Conservation (phyloP, 2,113 vertebrate genomes). For the Peromyscus maniculatus region DNA sequence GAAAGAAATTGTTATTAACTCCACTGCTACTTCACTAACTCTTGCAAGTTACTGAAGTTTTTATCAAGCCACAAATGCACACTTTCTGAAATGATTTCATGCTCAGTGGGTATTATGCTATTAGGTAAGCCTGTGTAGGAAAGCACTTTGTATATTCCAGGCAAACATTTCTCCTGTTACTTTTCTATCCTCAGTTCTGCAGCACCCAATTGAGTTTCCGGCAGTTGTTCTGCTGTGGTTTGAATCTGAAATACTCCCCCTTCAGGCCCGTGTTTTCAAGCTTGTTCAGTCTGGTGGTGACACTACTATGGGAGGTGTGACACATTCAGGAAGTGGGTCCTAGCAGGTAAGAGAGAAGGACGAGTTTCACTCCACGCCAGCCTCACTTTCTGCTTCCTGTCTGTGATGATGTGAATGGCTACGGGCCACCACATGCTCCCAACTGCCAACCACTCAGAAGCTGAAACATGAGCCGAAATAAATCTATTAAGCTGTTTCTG, state of each 20-base stretch:
- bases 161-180: slow-evolving; percentile 28
- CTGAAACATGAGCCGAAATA: not conserved
- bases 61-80: not conserved
- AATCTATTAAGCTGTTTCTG: not conserved
- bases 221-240: not conserved
- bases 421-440: not conserved
- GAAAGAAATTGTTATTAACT: slow-evolving; percentile 37
- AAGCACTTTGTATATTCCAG: slow-evolving; percentile 40
- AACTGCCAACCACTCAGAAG: not conserved
- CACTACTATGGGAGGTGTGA: not conserved
- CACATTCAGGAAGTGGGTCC: not conserved
- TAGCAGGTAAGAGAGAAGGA: not conserved
- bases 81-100: not conserved
- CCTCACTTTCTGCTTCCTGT: not conserved
- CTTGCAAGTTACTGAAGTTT: not conserved
- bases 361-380: no score
- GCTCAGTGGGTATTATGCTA: not conserved
- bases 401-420: not conserved
- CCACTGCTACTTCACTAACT: not conserved
- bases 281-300: no score
- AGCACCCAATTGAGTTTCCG: not conserved
- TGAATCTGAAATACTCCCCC: not conserved
- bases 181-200: slow-evolving; percentile 26
- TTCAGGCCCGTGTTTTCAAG: not conserved
- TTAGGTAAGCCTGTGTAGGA: not conserved